Base-by-base conservation (phyloP, 2,888 invertebrate genomes). In the Acanthoscelides obtectus region DNA sequence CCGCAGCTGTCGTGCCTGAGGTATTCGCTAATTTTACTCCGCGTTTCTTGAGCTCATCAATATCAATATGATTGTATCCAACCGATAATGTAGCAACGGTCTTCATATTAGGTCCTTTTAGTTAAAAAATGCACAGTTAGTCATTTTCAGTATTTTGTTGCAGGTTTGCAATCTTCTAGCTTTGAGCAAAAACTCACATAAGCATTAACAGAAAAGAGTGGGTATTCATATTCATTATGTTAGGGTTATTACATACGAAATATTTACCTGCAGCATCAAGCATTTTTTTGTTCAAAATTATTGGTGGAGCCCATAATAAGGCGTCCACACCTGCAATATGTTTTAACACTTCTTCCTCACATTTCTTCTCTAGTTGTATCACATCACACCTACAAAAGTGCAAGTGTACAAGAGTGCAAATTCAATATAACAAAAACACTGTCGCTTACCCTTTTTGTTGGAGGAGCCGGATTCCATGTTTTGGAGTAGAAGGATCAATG, bases 1-100 rank as follows among this genome's bases (percentile, higher is more conserved):
- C 91, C 72, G 89, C 87, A 70, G 92, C 89, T 19, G 95, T 84
- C 0, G 94, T 94, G 21, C 88, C 87, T 0, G 95, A 94, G 0
- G 96, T 94, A 79, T 94, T 91, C 0, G 95, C 95, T 0, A 97
- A 86, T n/a, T 88, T 88, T 69, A 98, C 91, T 2, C 91, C 90
- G 65, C 92, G 88, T 71, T 87, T 87, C 82, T 90, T 91, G 63
- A 96, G 85, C 81, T 91, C 94, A 0, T 86, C 84, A 0, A 93
- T 78, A 81, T 96, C 94, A 20, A 97, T 89, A 77, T 94, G 93
- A 81, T 98, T 95, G 75, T 91, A 89, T 12, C 97, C 97, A 0
- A 95, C 95, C 0, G 96, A 94, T 91, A 94, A 93, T 0, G 95
- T 92, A 0, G 92, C 90, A 3, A 97, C 88, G 0, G 92, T 90